Evolutionary conservation across 1,140 invertebrate species (phyloP), one percentile per base, ranked within the genome.

Genomic region (Neodiprion virginianus): DNA sequence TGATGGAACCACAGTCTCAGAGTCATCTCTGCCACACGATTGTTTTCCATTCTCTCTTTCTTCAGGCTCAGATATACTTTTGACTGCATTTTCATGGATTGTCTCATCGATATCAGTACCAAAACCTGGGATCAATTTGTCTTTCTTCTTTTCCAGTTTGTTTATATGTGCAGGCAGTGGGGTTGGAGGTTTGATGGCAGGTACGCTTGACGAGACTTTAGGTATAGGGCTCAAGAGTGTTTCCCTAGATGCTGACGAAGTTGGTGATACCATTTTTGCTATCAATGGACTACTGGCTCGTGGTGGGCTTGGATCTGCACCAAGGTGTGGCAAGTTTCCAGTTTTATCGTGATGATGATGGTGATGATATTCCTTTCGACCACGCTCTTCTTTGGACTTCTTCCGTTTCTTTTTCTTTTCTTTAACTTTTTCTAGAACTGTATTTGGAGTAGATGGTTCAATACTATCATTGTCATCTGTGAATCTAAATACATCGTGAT

Each of bases 321-420:
- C 86, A 5, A 88, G 73, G 50, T 88, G 88, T 1, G 87, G 86
- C 50, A 89, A 74, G 1, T 82, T 80, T 1, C 83, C 85, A 72
- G 74, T 77, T 69, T 88, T 87, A 1, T 88, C 84, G 17, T 87
- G 83, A 65, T 83, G 78, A 11, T 86, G 77, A 83, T 82, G 78
- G 75, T 94, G 91, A 76, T 94, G 91, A 80, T 93, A 92, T 50
- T 92, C 90, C 80, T 92, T 91, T n/a, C 92, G 88, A 77, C 88
- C 91, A 72, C 92, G 92, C 74, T 95, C 94, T 79, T 96, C 95
- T 81, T 94, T 95, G 23, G 92, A 94, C 79, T 93, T 94, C 81
- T 95, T 96, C 70, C 95, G 92, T 80, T 95, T 96, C 85, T 96
- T 95, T 82, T 94, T 95, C 82, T 94, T 95, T 77, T 95, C 94